Percentiles rank a stretch among this genome's conserved stretches.
phyloP scores from a whole-genome alignment of 2,888 invertebrate genomes.

The Rutpela maculata region DNA sequence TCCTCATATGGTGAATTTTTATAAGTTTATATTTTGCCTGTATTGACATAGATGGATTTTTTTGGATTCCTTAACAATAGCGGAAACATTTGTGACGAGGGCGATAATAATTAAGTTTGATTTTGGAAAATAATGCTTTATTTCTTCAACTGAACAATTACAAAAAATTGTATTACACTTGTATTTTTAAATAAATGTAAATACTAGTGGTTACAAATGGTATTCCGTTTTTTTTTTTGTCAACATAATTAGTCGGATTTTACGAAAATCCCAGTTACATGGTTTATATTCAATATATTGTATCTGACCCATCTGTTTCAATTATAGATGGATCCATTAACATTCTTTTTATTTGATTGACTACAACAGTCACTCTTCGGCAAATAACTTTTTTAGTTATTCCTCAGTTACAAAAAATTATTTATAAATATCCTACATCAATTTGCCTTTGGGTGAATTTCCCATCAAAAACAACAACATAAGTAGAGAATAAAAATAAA shows the following conservation, averaged over 20 bases:
- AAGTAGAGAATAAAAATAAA: constrained; percentile 30
- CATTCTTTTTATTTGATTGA: background rate
- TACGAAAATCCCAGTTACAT: background rate
- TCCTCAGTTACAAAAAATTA: background rate
- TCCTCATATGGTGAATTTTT: too few relatives aligned
- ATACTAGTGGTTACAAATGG: background rate
- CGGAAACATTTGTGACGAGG: too few relatives aligned
- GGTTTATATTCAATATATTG: background rate
- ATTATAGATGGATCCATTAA: background rate
- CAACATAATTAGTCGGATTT: background rate
- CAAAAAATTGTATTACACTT: background rate
- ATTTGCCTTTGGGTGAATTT: background rate
- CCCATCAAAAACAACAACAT: constrained; percentile 3
- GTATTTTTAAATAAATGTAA: background rate
- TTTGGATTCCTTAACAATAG: too few relatives aligned
- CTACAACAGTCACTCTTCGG: background rate
- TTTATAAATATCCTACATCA: constrained; percentile 4
- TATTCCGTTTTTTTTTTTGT: background rate
- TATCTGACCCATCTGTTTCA: background rate
- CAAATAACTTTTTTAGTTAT: background rate
- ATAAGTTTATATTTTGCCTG: too few relatives aligned
- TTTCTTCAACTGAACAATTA: background rate
- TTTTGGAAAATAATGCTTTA: constrained; percentile 4
- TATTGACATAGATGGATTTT: too few relatives aligned
- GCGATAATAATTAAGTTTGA: background rate